Evolutionary conservation across 1,140 invertebrate species (phyloP).

Genomic region (Bombus soroeensis): DNA sequence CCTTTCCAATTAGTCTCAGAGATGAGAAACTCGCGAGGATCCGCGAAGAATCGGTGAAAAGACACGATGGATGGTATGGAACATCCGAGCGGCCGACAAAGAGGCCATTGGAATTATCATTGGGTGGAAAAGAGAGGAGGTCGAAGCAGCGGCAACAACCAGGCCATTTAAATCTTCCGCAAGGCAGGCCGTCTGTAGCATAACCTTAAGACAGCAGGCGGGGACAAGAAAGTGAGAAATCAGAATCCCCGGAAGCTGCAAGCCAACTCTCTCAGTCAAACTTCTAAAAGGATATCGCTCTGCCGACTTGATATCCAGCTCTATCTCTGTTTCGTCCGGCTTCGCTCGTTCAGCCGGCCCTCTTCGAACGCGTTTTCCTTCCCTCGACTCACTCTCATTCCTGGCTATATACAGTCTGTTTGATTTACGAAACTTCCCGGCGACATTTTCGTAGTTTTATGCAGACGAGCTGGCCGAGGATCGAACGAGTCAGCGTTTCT

Average conservation of each 20-base stretch:
- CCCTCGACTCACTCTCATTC: not conserved
- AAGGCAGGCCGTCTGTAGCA: slow-evolving; percentile 28
- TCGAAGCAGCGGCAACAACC: not conserved
- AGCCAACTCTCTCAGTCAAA: slow-evolving; percentile 33
- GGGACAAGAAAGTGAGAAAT: not conserved
- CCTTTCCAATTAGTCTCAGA: slow-evolving; percentile 12
- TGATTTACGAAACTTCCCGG: slow-evolving; percentile 39
- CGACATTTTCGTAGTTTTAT: slow-evolving; percentile 39
- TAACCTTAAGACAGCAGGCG: slow-evolving; percentile 21
- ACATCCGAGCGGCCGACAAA: not conserved
- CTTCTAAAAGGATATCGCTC: slow-evolving; percentile 54
- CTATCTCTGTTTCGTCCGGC: slow-evolving; percentile 17
- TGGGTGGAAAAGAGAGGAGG: not conserved
- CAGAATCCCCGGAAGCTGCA: not conserved
- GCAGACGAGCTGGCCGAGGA: not conserved
- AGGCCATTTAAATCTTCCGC: slow-evolving; percentile 53
- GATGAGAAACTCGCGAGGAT: not conserved
- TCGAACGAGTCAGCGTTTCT: slow-evolving; percentile 23
- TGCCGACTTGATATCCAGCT: slow-evolving; percentile 42
- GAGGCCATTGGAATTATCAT: slow-evolving; percentile 36
- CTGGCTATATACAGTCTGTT: slow-evolving; percentile 13
- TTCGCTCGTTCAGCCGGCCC: too few species aligned
- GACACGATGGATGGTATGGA: not conserved
- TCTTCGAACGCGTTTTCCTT: too few species aligned
- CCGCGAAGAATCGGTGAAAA: not conserved